Percentiles rank a stretch among this genome's conserved stretches.
Conservation (phyloP, 2,113 vertebrate genomes). For the Tringa solitaria region DNA sequence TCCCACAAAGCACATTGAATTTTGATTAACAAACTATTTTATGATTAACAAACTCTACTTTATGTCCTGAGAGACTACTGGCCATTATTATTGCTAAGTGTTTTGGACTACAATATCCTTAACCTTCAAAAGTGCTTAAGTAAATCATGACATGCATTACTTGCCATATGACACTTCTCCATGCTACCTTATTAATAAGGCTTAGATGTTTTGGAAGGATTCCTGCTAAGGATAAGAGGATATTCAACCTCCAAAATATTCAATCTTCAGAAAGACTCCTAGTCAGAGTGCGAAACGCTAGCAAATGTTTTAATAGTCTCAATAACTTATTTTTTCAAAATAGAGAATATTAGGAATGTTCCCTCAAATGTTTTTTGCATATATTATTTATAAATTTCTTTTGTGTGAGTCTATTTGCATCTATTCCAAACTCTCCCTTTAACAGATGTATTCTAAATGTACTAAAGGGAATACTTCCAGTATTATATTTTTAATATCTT, state of each 20-base stretch:
- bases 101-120: not conserved
- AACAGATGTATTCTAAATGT: not conserved
- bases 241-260: not conserved
- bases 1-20: not conserved
- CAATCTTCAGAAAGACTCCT: not conserved
- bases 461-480: not conserved
- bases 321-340: not conserved
- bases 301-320: not conserved
- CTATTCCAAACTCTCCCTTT: not conserved
- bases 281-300: not conserved
- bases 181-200: not conserved
- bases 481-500: not conserved
- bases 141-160: not conserved
- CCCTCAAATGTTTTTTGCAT: not conserved
- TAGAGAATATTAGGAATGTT: not conserved
- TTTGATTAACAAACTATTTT: not conserved
- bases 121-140: slow-evolving; percentile 6
- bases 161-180: slow-evolving; percentile 1
- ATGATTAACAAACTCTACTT: not conserved
- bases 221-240: not conserved
- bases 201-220: not conserved
- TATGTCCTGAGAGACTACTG: not conserved
- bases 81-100: not conserved
- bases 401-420: not conserved
- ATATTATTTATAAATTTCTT: not conserved